These are phyloP conservation scores for Sceloporus tristichus DNA, from an alignment of 2,113 vertebrate genomes.

Conservation along the genomic window DNA sequence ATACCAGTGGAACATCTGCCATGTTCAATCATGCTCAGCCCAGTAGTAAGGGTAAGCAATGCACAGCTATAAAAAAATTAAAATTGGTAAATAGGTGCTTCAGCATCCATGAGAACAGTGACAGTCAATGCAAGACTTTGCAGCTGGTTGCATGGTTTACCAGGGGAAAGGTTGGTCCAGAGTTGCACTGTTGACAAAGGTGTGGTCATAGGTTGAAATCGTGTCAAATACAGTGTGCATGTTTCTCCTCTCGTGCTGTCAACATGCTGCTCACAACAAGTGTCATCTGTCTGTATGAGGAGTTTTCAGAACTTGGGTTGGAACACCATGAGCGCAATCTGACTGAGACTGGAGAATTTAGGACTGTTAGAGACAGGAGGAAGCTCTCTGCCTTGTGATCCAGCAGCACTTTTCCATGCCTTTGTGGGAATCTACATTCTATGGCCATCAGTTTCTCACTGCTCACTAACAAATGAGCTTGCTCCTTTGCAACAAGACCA, in stretches of 20 bases:
- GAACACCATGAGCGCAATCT: neutral
- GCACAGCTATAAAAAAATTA: neutral
- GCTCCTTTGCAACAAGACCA: fast-evolving
- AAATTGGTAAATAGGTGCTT: too few species aligned
- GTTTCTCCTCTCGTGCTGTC: neutral
- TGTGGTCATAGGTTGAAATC: neutral
- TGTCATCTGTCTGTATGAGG: neutral
- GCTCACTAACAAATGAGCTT: neutral
- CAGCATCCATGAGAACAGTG: too few species aligned
- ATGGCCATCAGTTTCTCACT: neutral
- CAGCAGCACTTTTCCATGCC: neutral
- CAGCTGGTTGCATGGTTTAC: neutral
- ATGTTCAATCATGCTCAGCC: neutral
- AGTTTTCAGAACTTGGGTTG: neutral
- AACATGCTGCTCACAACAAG: neutral
- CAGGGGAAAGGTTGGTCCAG: neutral
- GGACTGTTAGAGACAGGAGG: neutral
- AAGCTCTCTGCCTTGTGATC: too few species aligned
- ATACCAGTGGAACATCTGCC: neutral
- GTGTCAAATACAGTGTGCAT: neutral
- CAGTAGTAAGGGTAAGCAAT: neutral
- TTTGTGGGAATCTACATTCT: neutral
- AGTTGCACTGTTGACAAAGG: neutral
- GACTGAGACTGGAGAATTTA: neutral
- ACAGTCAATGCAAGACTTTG: neutral